A percentile compares a stretch with the other conserved stretches of the same genome.
These are phyloP conservation scores for Petromus typicus DNA, from an alignment of 2,113 vertebrate genomes.

Conservation along the genomic window DNA sequence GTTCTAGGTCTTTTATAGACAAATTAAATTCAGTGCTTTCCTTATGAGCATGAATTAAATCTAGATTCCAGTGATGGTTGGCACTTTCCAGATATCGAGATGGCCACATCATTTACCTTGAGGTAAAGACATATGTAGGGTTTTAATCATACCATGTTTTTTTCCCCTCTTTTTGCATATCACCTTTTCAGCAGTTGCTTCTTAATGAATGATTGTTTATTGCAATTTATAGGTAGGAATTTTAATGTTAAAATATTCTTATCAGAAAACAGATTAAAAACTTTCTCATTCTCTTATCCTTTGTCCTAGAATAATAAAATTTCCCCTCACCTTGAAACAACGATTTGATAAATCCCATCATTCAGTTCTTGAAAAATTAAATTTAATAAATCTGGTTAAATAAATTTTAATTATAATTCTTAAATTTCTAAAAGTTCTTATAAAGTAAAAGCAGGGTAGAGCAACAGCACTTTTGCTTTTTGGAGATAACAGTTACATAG, in stretches of 20 bases:
- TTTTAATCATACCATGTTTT: slow-evolving; percentile 73
- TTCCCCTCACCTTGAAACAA: not conserved
- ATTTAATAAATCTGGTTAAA: slow-evolving; percentile 68
- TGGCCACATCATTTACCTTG: slow-evolving; percentile 51
- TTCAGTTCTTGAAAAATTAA: slow-evolving; percentile 53
- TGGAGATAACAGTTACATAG: not conserved
- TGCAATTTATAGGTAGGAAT: slow-evolving; percentile 56
- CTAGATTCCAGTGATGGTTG: slow-evolving; percentile 59
- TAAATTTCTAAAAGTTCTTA: slow-evolving; percentile 38
- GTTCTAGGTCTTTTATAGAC: slow-evolving; percentile 60
- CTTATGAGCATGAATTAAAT: slow-evolving; percentile 57
- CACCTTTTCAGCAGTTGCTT: slow-evolving; percentile 62
- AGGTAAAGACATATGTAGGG: slow-evolving; percentile 60
- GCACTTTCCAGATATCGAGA: slow-evolving; percentile 65
- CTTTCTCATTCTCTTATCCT: not conserved
- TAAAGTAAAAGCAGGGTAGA: slow-evolving; percentile 48
- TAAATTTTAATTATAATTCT: slow-evolving; percentile 67
- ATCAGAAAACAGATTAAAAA: slow-evolving; percentile 45
- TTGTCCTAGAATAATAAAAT: slow-evolving; percentile 54
- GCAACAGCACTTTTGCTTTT: slow-evolving; percentile 4
- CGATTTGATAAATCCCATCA: slow-evolving; percentile 59
- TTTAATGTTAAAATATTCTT: slow-evolving; percentile 70
- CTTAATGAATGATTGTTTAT: slow-evolving; percentile 71
- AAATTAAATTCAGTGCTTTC: not conserved
- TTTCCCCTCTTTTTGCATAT: slow-evolving; percentile 54